These are phyloP conservation scores for Trissoscelio sp. DNA, from an alignment of 2,888 invertebrate genomes.

Conservation along the genomic window DNA sequence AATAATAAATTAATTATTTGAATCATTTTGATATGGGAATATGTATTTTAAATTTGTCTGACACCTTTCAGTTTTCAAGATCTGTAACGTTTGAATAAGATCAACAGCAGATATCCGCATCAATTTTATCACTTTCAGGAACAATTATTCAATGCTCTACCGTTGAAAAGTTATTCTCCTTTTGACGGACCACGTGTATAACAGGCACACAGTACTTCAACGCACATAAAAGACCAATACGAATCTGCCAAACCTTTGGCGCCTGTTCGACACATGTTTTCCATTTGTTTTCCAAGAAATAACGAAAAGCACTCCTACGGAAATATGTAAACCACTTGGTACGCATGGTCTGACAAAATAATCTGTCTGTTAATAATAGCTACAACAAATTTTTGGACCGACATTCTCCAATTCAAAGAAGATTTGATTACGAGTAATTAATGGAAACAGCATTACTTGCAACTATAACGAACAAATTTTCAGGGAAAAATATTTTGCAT, in stretches of 20 bases:
- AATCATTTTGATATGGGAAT: too few relatives aligned
- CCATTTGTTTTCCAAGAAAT: slow-evolving; percentile 18
- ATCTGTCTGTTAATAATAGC: slow-evolving; percentile 36
- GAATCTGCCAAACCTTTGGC: neutral
- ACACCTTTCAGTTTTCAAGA: too few relatives aligned
- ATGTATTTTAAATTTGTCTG: too few relatives aligned
- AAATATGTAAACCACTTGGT: slow-evolving; percentile 11
- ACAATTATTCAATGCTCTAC: neutral
- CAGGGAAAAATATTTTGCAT: neutral
- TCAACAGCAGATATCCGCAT: neutral
- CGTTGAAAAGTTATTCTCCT: neutral
- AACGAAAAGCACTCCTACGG: neutral
- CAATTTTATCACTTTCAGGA: neutral
- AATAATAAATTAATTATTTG: too few relatives aligned
- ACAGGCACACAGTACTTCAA: neutral
- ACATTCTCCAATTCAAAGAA: too few relatives aligned
- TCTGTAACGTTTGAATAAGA: too few relatives aligned
- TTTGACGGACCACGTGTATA: neutral
- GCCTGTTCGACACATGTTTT: slow-evolving; percentile 38
- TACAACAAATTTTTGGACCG: too few relatives aligned
- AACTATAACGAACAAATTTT: too few relatives aligned
- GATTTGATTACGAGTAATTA: too few relatives aligned
- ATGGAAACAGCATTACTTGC: too few relatives aligned
- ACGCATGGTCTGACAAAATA: slow-evolving; percentile 14
- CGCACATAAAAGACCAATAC: neutral